Base-by-base conservation (phyloP, 2,888 invertebrate species). In the Dinocampus coccinellae region DNA sequence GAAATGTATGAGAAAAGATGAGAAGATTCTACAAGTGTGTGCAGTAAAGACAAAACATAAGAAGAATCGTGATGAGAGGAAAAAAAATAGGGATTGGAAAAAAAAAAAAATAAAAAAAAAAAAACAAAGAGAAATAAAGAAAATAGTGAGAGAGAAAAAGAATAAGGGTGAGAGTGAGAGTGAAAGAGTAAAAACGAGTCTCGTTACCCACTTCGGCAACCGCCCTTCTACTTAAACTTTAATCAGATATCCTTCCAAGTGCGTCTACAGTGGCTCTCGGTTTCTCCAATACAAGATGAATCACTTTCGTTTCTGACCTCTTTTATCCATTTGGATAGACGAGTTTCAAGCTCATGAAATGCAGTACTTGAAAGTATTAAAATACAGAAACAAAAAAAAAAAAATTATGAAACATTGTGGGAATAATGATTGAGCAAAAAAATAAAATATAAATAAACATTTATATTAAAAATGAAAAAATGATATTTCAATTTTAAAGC, bases 191-290 rank as follows among this genome's bases (percentile, higher is more conserved):
- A n/a, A n/a, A n/a, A n/a, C n/a, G 34, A 68, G 42, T 68, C 60
- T 68, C 60, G 67, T 68, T 60, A 68, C 57, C 42, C 33, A 68
- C 60, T 68, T 68, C 42, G 22, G 33, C 47, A 47, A 4, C 33
- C 29, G 22, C 4, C 6, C 22, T 62, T 24, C 16, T 62, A 53
- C 69, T 69, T 53, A 39, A 61, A 69, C 62, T 69, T 69, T 62
- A 62, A 69, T 69, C 69, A 69, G 69, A 69, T 29, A 26, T 61
- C 61, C 34, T 53, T 34, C 29, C 1, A 26, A 69, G 62, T 69
- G 53, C 53, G 53, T 62, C 61, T 53, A 16, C 47, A 53, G 58
- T 58, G 58, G 58, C 33, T n/a, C 22, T 39, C 13, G 10, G 34
- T 26, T 24, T 26, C 6, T 26, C 36, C 36, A 33, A 36, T 24